Base-by-base conservation (phyloP, 2,113 vertebrate species). In the Anoplopoma fimbria region DNA sequence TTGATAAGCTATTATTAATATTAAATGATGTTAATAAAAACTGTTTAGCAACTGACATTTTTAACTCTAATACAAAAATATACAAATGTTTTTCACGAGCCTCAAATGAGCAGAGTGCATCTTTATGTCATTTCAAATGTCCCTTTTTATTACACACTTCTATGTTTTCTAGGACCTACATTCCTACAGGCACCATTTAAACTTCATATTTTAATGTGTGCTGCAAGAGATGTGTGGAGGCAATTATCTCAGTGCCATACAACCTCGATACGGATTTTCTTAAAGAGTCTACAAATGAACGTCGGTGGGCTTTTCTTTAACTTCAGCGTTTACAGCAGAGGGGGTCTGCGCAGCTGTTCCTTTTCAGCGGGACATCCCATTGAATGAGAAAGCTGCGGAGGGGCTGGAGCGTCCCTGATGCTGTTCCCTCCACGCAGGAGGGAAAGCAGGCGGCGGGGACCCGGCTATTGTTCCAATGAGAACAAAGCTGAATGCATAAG, bases 401-500 rank as follows among this genome's bases (percentile, higher is more conserved):
- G 84, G 69, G 69, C 68, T 47, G 38, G 25, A 33, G 81, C 61
- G 70, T 83, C 89, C 68, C 53, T 47, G 76, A 40, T 62, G 78
- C 80, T 60, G 82, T n/a, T n/a, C n/a, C 72, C 82, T 77, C 89
- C 87, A 71, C 80, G 61, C 63, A 9, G 65, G 75, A 70, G 79
- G 82, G 82, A 57, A 77, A 40, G 42, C 15, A 23, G 84, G 88
- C 69, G 89, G 89, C 69, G 88, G 83, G 82, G 82, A 78, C 77
- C 65, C 57, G 51, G 91, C 93, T 90, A 94, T 95, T 96, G 95
- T 96, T 91, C 87, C 88, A 83, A 70, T 90, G 89, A 88, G 92
- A 95, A 95, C 94, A 95, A 95, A 95, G 94, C 92, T 95, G 88
- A 91, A 91, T 85, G 78, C 80, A 88, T 91, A 91, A 87, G 75